A percentile compares a stretch with the other conserved stretches of the same genome.
phyloP scores from a whole-genome alignment of 2,113 vertebrate species.

The Nicator chloris region DNA sequence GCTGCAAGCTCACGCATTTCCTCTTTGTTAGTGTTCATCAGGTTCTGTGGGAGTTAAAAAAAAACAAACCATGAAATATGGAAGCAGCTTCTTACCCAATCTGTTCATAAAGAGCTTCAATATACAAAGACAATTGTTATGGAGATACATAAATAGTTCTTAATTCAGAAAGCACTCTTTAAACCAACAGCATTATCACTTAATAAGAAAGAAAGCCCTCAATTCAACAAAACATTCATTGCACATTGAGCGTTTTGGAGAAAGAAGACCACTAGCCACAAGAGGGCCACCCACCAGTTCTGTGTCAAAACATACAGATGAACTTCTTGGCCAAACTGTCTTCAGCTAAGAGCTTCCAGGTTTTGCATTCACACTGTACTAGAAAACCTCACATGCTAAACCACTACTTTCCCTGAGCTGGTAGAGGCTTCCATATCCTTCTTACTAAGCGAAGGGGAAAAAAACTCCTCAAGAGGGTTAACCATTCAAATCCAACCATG shows the following conservation, averaged over 20 bases:
- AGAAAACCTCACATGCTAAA: neutral
- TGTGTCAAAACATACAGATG: fast-evolving
- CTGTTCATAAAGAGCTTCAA: neutral
- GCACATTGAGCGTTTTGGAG: fast-evolving
- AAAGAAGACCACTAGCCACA: neutral
- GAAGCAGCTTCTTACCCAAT: neutral
- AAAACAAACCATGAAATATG: neutral
- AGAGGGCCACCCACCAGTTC: neutral
- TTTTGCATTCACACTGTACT: neutral
- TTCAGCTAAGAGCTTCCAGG: neutral
- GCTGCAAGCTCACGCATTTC: conserved; percentile 96
- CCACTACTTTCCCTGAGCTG: neutral
- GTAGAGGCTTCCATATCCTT: neutral
- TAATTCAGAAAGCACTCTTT: neutral
- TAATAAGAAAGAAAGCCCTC: neutral
- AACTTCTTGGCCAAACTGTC: neutral
- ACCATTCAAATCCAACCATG: neutral
- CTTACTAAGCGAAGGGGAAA: neutral
- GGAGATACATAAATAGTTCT: neutral
- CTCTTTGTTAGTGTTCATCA: conserved; percentile 97
- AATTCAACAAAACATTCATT: neutral
- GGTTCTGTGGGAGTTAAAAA: conserved; percentile 68
- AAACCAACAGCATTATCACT: neutral
- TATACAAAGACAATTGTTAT: neutral
- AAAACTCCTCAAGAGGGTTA: neutral